phyloP scores from a whole-genome alignment of 2,113 vertebrate species.

The Nesogale talazaci region DNA sequence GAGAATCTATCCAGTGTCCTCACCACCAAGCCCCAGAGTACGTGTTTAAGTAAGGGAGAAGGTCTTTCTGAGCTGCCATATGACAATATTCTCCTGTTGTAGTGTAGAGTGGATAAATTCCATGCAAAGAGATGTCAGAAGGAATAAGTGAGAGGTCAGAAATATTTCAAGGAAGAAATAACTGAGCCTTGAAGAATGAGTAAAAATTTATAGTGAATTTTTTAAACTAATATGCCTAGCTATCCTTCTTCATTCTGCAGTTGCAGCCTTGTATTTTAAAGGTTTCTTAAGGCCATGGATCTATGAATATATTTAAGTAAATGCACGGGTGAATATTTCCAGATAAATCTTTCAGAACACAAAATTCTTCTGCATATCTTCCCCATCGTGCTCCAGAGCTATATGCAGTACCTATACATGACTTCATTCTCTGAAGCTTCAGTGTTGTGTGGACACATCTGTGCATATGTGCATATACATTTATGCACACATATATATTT shows the following conservation, averaged over 20 bases:
- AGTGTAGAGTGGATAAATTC: conserved; percentile 14
- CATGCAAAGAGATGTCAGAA: background rate
- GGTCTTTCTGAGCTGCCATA: background rate
- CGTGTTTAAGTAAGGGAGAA: background rate
- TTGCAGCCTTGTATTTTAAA: conserved; percentile 8
- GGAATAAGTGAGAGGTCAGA: background rate
- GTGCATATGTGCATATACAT: background rate
- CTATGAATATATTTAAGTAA: conserved; percentile 43
- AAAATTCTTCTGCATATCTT: background rate
- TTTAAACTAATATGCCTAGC: conserved; percentile 4
- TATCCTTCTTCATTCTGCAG: conserved; percentile 55
- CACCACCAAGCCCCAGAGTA: background rate
- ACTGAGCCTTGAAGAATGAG: conserved; percentile 29
- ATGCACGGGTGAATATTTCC: background rate
- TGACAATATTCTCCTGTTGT: background rate
- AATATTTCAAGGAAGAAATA: conserved; percentile 41
- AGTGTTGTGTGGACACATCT: background rate
- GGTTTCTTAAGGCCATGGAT: conserved; percentile 32
- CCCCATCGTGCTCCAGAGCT: background rate
- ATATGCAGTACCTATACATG: background rate
- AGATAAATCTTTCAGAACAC: conserved; percentile 46
- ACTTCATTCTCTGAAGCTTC: conserved; percentile 12
- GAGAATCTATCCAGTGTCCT: background rate
- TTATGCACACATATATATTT: too few species aligned
- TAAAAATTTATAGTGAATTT: conserved; percentile 48